These are phyloP conservation scores for Cinara cedri DNA, from an alignment of 2,888 invertebrate genomes.

Conservation along the genomic window DNA sequence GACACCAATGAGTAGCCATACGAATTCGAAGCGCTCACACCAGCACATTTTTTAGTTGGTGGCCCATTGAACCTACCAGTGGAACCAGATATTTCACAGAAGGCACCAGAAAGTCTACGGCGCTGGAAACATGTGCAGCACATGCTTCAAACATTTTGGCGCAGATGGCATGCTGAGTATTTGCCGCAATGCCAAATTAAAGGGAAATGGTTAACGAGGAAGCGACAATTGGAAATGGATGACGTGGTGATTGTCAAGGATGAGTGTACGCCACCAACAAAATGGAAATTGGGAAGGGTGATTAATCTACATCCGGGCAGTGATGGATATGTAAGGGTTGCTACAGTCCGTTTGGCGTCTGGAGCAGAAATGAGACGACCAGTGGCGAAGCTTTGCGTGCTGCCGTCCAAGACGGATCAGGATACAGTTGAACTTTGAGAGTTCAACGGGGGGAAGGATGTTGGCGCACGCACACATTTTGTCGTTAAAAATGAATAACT, in stretches of 20 bases:
- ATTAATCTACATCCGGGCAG: neutral
- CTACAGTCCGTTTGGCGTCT: neutral
- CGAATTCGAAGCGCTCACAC: conserved; percentile 4
- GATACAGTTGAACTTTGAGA: too few species aligned
- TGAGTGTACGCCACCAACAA: neutral
- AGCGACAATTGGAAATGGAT: neutral
- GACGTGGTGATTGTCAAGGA: conserved; percentile 43
- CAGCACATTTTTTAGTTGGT: conserved; percentile 14
- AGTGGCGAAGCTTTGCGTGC: neutral
- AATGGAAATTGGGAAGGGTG: neutral
- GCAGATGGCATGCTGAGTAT: conserved; percentile 60
- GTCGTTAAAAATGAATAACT: too few species aligned
- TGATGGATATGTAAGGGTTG: neutral
- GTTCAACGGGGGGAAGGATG: too few species aligned
- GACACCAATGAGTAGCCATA: conserved; percentile 3
- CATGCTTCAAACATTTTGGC: conserved; percentile 59
- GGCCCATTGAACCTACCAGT: neutral
- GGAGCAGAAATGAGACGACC: neutral
- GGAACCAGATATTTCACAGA: neutral
- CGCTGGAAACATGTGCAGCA: conserved; percentile 56
- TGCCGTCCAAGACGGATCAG: too few species aligned
- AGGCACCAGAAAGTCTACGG: neutral
- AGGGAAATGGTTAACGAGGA: conserved; percentile 45
- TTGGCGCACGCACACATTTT: too few species aligned
- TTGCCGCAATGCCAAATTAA: conserved; percentile 58